Evolutionary conservation across 2,113 vertebrate genomes (phyloP).

Genomic region (Cacatua alba): DNA sequence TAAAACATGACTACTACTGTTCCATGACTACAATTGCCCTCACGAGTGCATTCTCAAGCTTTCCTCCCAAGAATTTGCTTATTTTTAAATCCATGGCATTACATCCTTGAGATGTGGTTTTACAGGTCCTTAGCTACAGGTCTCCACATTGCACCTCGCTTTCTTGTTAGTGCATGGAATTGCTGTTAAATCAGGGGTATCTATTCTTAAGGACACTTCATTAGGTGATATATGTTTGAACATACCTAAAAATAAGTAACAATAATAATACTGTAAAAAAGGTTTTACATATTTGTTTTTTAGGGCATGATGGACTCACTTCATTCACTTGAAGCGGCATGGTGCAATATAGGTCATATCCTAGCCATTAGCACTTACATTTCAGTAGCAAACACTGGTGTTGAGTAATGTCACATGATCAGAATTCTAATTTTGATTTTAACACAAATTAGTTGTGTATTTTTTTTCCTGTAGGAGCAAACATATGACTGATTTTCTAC

Average conservation of each 20-base stretch:
- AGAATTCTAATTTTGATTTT: constrained; percentile 42
- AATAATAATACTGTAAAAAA: neutral
- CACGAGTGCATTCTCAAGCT: neutral
- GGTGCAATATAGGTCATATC: constrained; percentile 50
- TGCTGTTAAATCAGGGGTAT: constrained; percentile 6
- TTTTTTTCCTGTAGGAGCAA: neutral
- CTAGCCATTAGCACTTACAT: constrained; percentile 44
- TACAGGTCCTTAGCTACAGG: constrained; percentile 4
- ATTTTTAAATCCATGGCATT: constrained; percentile 47
- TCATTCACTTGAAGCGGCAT: constrained; percentile 16
- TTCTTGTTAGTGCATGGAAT: constrained; percentile 24
- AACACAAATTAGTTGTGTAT: neutral
- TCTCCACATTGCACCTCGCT: constrained; percentile 19
- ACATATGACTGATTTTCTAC: neutral
- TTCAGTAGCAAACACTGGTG: constrained; percentile 36
- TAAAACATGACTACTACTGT: constrained; percentile 19
- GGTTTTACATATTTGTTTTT: constrained; percentile 50
- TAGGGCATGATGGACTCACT: constrained; percentile 1
- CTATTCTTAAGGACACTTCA: neutral
- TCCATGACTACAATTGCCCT: neutral
- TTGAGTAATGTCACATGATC: constrained; percentile 46
- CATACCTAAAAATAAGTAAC: neutral
- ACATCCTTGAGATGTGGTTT: constrained; percentile 20
- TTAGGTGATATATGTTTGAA: neutral
- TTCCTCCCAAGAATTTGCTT: constrained; percentile 44